Evolutionary conservation across 2,888 invertebrate genomes (phyloP), one percentile per base, ranked within the genome.

Genomic region (Orthosia cruda): DNA sequence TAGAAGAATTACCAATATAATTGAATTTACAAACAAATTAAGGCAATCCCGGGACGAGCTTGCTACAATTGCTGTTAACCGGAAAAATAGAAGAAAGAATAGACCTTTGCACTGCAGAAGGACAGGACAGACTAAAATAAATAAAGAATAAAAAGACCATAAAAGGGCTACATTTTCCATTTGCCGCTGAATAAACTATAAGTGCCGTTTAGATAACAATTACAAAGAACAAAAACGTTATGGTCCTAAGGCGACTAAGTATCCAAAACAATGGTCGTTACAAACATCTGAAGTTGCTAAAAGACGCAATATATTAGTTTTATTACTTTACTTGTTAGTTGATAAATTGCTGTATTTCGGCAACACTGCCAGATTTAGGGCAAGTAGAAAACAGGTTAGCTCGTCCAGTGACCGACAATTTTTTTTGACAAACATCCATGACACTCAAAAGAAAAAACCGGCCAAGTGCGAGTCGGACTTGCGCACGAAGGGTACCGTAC

Each of bases 361-460:
- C 40, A 72, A 67, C 52, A 58, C 32, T 57, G 54, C 20, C 23
- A 80, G 50, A 68, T 82, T 58, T 58, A 77, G 67, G 61, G 54
- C 64, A 61, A 47, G 18, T 55, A 76, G 59, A 52, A 82, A 74
- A 45, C 54, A 78, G 81, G 78, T 84, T 78, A 84, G 54, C 47
- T 47, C 59, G 71, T 71, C 13, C 58, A 74, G 26, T 64, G 45
- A 15, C 69, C 57, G 32, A 52, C 45, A 68, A 62, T 72, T 78
- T 64, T 61, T 55, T 65, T 72, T 67, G 20, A 68, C 52, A 72
- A 84, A 72, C 68, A 71, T 68, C 61, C 40, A 47, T 45, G 26
- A 20, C 32, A 66, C 15, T n/a, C n/a, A n/a, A n/a, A n/a, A n/a
- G n/a, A n/a, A n/a, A n/a, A n/a, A n/a, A n/a, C n/a, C n/a, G n/a